Evolutionary conservation across 1,140 invertebrate species (phyloP), one percentile per base, ranked within the genome.

Genomic region (Ephestia elutella): DNA sequence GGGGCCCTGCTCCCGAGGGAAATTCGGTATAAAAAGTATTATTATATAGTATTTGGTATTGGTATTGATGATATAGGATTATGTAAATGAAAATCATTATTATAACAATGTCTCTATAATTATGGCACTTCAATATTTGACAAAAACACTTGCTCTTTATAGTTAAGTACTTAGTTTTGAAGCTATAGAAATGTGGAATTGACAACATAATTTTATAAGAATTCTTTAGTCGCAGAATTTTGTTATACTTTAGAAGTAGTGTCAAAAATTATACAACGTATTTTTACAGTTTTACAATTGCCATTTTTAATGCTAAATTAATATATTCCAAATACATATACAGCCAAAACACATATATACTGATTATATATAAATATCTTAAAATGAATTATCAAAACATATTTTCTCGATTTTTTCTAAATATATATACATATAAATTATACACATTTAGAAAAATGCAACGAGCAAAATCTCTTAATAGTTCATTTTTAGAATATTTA

Each of bases 61-160:
- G n/a, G n/a, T n/a, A n/a, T n/a, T n/a, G n/a, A n/a, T n/a, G n/a
- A n/a, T n/a, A n/a, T n/a, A n/a, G n/a, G n/a, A n/a, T n/a, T n/a
- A n/a, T n/a, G n/a, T 15, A 66, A 71, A 71, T 65, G 62, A 64
- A 68, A 69, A 25, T 50, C 50, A 21, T 15, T 28, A 62, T 62
- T 75, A 78, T 75, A 78, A 78, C 72, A 78, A 75, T 72, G 70
- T 75, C 54, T 74, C 68, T 78, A 70, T 78, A 75, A 70, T 78
- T 78, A 78, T 78, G 75, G 75, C 75, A 78, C 75, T 78, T 75
- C 68, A 70, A 70, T 72, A 70, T 69, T 66, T 72, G 60, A 66
- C 64, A 64, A 65, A 60, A 69, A 66, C 63, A 51, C 21, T 54
- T 57, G 55, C 61, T 57, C 59, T 25, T 49, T 59, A 69, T 60